Evolutionary conservation across 2,113 vertebrate genomes (phyloP).

Genomic region (Protobothrops mucrosquamatus): DNA sequence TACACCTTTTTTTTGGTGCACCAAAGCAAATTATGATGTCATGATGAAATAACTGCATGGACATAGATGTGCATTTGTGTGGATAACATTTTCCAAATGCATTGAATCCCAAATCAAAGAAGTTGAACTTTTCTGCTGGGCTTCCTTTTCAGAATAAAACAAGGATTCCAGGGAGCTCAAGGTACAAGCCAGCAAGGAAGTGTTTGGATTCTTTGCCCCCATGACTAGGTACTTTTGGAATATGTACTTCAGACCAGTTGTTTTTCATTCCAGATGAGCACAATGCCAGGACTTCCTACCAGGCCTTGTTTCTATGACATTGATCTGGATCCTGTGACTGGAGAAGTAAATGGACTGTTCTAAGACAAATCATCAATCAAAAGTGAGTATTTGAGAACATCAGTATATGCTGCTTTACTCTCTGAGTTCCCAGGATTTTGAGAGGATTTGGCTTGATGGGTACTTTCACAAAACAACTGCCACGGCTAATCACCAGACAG

Average conservation of each 20-base stretch:
- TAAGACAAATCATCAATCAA: slow-evolving; percentile 61
- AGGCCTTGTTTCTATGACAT: slow-evolving; percentile 98
- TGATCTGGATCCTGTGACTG: slow-evolving; percentile 87
- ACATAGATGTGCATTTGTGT: not conserved
- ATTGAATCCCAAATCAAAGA: not conserved
- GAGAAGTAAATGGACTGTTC: slow-evolving; percentile 90
- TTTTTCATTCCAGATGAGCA: slow-evolving; percentile 83
- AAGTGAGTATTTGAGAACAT: slow-evolving; percentile 49
- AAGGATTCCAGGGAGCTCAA: not conserved
- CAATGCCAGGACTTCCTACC: slow-evolving; percentile 96
- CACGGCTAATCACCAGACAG: not conserved
- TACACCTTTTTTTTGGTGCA: not conserved
- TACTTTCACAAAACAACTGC: not conserved
- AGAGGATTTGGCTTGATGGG: not conserved
- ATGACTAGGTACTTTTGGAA: rapidly evolving
- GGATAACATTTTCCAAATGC: not conserved
- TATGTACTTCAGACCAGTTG: not conserved
- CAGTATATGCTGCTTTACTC: not conserved
- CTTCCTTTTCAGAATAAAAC: not conserved
- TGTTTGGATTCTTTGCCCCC: not conserved
- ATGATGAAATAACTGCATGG: not conserved
- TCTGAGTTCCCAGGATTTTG: not conserved
- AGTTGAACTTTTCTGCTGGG: not conserved
- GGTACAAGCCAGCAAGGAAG: not conserved
- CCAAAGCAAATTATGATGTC: not conserved